These are phyloP conservation scores for Neopelma chrysocephalum DNA, from an alignment of 2,797 vertebrate species.

Conservation along the genomic window DNA sequence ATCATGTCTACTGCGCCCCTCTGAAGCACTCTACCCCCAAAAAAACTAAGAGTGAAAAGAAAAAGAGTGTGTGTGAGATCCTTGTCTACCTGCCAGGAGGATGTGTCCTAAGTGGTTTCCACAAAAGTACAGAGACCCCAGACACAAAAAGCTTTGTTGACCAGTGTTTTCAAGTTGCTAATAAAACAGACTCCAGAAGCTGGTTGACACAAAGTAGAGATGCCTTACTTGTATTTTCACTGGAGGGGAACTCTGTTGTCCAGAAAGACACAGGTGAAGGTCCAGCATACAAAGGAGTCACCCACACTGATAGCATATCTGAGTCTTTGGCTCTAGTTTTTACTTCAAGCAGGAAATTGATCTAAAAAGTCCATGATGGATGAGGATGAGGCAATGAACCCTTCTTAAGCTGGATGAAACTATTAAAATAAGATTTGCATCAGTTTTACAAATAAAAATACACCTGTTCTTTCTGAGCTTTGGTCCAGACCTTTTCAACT, in stretches of 20 bases:
- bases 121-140: not conserved
- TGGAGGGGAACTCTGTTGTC: not conserved
- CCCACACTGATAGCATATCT: too few relatives aligned
- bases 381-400: not conserved
- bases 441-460: not conserved
- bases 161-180: not conserved
- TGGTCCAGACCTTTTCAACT: not conserved
- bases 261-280: not conserved
- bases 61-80: not conserved
- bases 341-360: not conserved
- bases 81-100: not conserved
- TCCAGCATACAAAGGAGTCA: not conserved
- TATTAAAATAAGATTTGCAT: not conserved
- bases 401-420: not conserved
- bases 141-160: not conserved
- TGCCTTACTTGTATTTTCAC: not conserved
- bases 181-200: not conserved
- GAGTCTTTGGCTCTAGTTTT: not conserved
- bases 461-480: not conserved
- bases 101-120: not conserved
- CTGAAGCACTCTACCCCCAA: not conserved
- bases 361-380: not conserved
- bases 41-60: too few relatives aligned
- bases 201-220: not conserved
- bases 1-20: not conserved